A percentile compares a stretch with the other conserved stretches of the same genome.
Evolutionary conservation across 2,797 vertebrate species (phyloP).

Genomic region (Melanogrammus aeglefinus): DNA sequence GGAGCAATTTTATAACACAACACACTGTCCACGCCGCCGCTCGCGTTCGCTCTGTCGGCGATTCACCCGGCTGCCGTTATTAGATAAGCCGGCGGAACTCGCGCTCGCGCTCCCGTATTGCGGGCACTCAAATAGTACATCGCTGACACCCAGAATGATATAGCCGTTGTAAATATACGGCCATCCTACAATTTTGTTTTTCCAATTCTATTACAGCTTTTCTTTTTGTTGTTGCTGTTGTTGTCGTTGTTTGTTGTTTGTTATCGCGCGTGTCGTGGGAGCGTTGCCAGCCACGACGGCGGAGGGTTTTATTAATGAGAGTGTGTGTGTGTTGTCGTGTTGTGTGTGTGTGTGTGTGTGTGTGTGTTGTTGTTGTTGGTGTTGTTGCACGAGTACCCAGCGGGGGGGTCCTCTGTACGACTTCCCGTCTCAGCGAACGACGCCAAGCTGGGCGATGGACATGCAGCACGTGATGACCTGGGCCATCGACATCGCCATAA

Average conservation of each 20-base stretch:
- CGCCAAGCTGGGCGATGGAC: conserved; percentile 92
- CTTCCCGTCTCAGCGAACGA: conserved; percentile 93
- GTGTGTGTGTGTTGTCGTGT: not conserved
- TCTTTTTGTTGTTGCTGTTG: not conserved
- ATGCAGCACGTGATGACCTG: conserved; percentile 97
- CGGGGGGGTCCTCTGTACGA: conserved; percentile 90
- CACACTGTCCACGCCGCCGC: conserved; percentile 18
- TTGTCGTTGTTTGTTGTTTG: not conserved
- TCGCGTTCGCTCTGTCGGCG: too few species aligned
- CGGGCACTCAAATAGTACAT: too few species aligned
- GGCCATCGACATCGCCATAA: conserved; percentile 96
- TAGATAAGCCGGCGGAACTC: too few species aligned
- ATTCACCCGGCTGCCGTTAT: too few species aligned
- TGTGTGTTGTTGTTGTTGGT: too few species aligned
- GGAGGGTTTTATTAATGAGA: not conserved
- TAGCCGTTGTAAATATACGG: too few species aligned
- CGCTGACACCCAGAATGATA: not conserved
- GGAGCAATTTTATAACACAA: conserved; percentile 34
- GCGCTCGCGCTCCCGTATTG: too few species aligned
- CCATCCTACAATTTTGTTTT: not conserved
- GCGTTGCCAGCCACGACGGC: too few species aligned
- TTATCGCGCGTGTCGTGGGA: not conserved
- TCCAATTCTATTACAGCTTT: not conserved
- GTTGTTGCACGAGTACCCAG: conserved; percentile 85
- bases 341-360: too few species aligned